Percentiles rank a stretch among this genome's conserved stretches.
Evolutionary conservation across 2,888 invertebrate species (phyloP).

Genomic region (Eupeodes latifasciatus): DNA sequence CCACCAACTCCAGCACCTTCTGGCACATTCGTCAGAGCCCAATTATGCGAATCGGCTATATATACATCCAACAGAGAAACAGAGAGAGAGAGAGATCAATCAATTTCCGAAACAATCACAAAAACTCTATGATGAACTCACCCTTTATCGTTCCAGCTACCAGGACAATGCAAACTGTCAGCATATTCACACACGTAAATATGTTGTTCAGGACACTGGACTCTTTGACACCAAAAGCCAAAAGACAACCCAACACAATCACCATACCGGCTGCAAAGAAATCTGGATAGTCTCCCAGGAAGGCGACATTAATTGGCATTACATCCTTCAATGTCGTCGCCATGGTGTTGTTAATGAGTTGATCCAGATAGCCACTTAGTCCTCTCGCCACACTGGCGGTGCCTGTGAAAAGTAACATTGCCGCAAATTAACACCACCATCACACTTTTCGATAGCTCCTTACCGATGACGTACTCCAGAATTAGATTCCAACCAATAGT

Average conservation of each 20-base stretch:
- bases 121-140: neutral
- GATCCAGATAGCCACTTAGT: constrained; percentile 91
- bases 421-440: constrained; percentile 23
- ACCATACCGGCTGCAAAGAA: constrained; percentile 90
- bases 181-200: constrained; percentile 92
- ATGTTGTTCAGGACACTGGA: constrained; percentile 94
- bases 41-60: constrained; percentile 25
- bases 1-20: constrained; percentile 89
- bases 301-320: constrained; percentile 88
- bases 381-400: constrained; percentile 94
- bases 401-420: constrained; percentile 84
- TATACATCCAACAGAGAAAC: neutral
- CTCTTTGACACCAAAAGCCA: constrained; percentile 94
- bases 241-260: constrained; percentile 86
- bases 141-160: constrained; percentile 87
- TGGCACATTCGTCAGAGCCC: constrained; percentile 85
- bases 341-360: constrained; percentile 88
- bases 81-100: constrained; percentile 1
- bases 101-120: constrained; percentile 8
- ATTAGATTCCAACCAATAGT: constrained; percentile 97
- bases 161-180: constrained; percentile 92
- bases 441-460: constrained; percentile 71
- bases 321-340: constrained; percentile 86
- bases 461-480: constrained; percentile 93
- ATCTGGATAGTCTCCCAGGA: constrained; percentile 90